A percentile compares a stretch with the other conserved stretches of the same genome.
Conservation (phyloP, 2,113 vertebrate genomes). For the Mobula birostris region DNA sequence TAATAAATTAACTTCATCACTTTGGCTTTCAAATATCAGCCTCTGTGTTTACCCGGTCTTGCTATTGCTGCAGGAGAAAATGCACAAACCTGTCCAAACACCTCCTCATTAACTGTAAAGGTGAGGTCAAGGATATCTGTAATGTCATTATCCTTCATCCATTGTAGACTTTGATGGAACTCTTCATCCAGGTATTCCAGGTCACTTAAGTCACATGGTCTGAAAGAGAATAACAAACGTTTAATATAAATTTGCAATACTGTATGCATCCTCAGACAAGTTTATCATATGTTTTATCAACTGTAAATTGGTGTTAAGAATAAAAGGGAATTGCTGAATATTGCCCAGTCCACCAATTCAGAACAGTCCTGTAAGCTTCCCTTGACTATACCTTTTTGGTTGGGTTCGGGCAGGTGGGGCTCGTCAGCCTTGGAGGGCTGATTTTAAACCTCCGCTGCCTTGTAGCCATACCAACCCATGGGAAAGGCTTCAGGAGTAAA, state of each 20-base stretch:
- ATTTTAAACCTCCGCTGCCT: too few relatives aligned
- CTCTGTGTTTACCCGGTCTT: background rate
- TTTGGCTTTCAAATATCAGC: background rate
- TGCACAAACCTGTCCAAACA: conserved; percentile 86
- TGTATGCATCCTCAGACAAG: background rate
- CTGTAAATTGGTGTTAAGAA: background rate
- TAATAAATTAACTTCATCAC: background rate
- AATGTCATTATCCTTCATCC: conserved; percentile 99
- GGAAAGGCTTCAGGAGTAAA: too few relatives aligned
- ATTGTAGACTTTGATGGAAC: conserved; percentile 95
- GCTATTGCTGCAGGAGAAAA: background rate
- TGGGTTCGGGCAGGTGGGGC: too few relatives aligned
- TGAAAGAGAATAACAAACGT: conserved; percentile 45
- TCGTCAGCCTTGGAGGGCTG: too few relatives aligned
- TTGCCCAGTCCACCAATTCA: too few relatives aligned
- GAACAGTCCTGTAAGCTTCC: background rate
- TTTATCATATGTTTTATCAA: background rate
- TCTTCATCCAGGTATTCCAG: conserved; percentile 96
- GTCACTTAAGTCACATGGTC: conserved; percentile 88
- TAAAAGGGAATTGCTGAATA: background rate
- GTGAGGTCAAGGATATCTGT: conserved; percentile 94
- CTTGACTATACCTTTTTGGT: too few relatives aligned
- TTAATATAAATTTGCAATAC: background rate
- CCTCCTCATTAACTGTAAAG: conserved; percentile 96
- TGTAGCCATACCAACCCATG: too few relatives aligned